Evolutionary conservation across 2,797 vertebrate genomes (phyloP), one percentile per base, ranked within the genome.

Genomic region (Botia almorhae): DNA sequence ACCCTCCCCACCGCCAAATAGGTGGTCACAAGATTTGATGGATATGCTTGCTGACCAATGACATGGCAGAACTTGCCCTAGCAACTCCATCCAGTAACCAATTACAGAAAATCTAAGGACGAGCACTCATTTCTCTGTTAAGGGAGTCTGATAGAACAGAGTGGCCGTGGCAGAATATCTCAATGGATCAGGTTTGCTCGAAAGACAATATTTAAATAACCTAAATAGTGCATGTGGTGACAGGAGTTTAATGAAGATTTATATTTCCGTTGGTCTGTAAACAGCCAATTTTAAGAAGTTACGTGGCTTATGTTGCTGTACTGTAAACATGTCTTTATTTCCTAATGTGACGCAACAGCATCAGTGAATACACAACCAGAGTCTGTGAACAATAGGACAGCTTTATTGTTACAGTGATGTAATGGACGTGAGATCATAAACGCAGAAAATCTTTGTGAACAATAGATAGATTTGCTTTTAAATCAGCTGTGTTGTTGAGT

Each of bases 1-100:
- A 78, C 86, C 88, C 70, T 81, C 83, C 53, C 21, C 48, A 55
- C 29, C 56, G n/a, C 55, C 50, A 74, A 83, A 75, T 65, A 48
- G 83, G 79, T 83, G 64, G 80, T 55, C 64, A 78, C 67, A 36
- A n/a, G 26, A 43, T 81, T 82, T 88, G 81, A 91, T 55, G 50
- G 87, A 90, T 86, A 43, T 76, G 33, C 39, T n/a, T 71, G 39
- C 7, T 64, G 58, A 80, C 90, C 23, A 90, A 80, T 91, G 64
- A 73, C 21, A 36, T 19, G 36, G 65, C 71, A 53, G 81, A 76
- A 74, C 87, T 89, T n/a, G 79, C 89, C 92, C 81, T 90, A 92
- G 91, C 90, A 93, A 93, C 92, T 88, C 83, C 39, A 1, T 4
- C 7, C 64, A 74, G 64, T 73, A 81, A 72, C 91, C 91, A 93